Conservation (phyloP, 1,140 invertebrate genomes). For the Gonatopus flavifemur region DNA sequence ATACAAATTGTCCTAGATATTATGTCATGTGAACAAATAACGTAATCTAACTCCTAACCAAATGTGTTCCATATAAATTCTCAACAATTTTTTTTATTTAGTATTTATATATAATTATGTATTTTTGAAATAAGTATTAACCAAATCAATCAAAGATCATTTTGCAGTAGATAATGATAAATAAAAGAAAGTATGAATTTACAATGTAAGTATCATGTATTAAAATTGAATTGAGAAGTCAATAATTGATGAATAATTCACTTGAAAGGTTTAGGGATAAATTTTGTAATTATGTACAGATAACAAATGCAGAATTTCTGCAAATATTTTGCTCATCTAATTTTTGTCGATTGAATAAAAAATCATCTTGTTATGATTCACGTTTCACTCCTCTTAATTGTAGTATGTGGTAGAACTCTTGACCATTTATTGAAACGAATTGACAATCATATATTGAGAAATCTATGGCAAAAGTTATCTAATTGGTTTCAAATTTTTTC, state of each 20-base stretch:
- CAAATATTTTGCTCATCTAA: constrained; percentile 43
- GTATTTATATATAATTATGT: constrained; percentile 16
- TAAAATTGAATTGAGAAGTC: too few species aligned
- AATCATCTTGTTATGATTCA: constrained; percentile 25
- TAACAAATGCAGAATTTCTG: constrained; percentile 24
- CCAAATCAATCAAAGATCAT: constrained; percentile 38
- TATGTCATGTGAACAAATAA: constrained; percentile 25
- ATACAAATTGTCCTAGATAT: not conserved
- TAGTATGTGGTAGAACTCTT: not conserved
- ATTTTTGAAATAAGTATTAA: constrained; percentile 29
- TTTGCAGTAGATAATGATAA: constrained; percentile 18
- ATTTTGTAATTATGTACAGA: constrained; percentile 46
- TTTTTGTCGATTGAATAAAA: constrained; percentile 43
- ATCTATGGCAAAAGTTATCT: too few species aligned
- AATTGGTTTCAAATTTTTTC: too few species aligned
- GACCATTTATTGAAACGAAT: too few species aligned
- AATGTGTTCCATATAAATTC: constrained; percentile 40
- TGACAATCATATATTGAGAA: too few species aligned
- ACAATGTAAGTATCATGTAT: too few species aligned
- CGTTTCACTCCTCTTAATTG: not conserved
- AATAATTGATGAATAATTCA: constrained; percentile 20
- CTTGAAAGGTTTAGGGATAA: constrained; percentile 37
- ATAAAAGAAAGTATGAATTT: constrained; percentile 2
- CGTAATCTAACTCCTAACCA: constrained; percentile 37
- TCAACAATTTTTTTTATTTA: constrained; percentile 15